These are phyloP conservation scores for Dorcus hopei DNA, from an alignment of 2,888 invertebrate genomes.

Conservation along the genomic window DNA sequence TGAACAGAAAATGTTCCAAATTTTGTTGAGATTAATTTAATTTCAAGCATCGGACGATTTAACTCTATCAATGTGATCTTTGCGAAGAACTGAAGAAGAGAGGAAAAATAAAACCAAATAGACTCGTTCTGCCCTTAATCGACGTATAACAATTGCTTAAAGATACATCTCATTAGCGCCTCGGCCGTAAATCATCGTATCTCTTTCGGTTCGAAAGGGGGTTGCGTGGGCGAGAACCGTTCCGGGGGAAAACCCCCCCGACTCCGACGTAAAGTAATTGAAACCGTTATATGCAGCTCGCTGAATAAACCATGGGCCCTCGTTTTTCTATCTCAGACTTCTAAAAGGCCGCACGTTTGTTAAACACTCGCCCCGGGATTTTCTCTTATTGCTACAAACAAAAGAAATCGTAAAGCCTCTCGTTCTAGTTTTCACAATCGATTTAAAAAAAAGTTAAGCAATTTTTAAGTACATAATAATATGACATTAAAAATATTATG, in stretches of 20 bases:
- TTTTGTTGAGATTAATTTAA: not conserved
- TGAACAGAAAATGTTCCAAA: not conserved
- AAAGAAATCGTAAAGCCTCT: not conserved
- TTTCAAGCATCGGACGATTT: too few species aligned
- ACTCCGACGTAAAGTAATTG: conserved; percentile 34
- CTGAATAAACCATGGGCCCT: conserved; percentile 44
- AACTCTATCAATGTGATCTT: too few species aligned
- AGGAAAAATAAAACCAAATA: too few species aligned
- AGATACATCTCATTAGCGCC: conserved; percentile 8
- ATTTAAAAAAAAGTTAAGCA: too few species aligned
- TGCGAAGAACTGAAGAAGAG: too few species aligned
- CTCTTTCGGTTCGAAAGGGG: not conserved
- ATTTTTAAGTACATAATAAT: too few species aligned
- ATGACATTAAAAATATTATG: too few species aligned
- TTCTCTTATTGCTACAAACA: conserved; percentile 11
- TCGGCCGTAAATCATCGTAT: conserved; percentile 5
- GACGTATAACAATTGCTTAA: conserved; percentile 29
- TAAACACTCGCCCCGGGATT: conserved; percentile 25
- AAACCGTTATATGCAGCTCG: conserved; percentile 37
- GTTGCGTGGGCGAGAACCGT: conserved; percentile 10
- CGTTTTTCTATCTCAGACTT: conserved; percentile 32
- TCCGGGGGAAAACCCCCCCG: conserved; percentile 4
- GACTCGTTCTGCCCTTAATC: conserved; percentile 14
- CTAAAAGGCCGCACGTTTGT: conserved; percentile 39
- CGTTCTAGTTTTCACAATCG: not conserved